Base-by-base conservation (phyloP, 2,113 vertebrate genomes). In the Chloroceryle aenea region DNA sequence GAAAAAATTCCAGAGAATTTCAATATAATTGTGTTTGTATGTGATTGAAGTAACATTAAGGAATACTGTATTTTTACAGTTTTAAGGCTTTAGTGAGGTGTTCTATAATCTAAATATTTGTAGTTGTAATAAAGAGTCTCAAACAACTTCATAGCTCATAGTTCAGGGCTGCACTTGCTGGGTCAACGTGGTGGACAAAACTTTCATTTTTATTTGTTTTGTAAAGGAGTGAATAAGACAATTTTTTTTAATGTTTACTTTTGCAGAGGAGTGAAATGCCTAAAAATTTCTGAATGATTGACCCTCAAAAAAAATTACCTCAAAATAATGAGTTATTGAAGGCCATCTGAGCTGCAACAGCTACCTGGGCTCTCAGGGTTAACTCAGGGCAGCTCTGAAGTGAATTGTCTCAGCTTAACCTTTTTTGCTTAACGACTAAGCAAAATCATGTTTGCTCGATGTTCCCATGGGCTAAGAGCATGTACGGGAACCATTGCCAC, bases 1-100 rank as follows among this genome's bases (percentile, higher is more conserved):
- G 40, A 87, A 93, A 94, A 53, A 90, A 63, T 94, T 94, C 81
- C 82, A 47, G 45, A 96, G 85, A 93, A 88, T 86, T 91, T 88
- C 72, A 56, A 32, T 63, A 21, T 92, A 74, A 59, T 84, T 90
- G 55, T 91, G 63, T 69, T 91, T 94, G 45, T 91, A 22, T 90
- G 55, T 76, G 64, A 77, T 36, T 9, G 10, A 64, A 72, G 58
- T 69, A 66, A 42, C 22, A 47, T 62, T 89, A 85, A 71, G 68
- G 69, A 75, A 38, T 71, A 42, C 36, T 91, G 45, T 62, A 45
- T 91, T 93, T 87, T 82, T 93, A 40, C n/a, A 36, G 30, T 80
- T 91, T 83, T 75, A 80, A 87, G 55, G 47, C 47, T 74, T 88
- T 86, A 83, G 38, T 63, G 64, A 63, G 58, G 40, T 85, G 40